phyloP scores from a whole-genome alignment of 2,113 vertebrate genomes.

The Platichthys stellatus region DNA sequence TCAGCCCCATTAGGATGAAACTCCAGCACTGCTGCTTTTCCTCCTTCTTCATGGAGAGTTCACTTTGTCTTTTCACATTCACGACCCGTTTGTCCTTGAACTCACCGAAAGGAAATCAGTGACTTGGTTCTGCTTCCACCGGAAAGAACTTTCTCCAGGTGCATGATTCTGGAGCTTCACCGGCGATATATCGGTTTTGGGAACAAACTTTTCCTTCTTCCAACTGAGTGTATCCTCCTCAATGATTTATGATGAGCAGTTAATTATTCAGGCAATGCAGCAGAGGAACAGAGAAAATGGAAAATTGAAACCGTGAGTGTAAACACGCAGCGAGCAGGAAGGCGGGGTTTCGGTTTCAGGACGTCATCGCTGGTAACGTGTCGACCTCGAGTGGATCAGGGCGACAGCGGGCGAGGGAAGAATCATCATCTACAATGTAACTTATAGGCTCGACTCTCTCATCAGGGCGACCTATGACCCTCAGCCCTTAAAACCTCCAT shows the following conservation, averaged over 20 bases:
- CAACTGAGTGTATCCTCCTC: conserved; percentile 51
- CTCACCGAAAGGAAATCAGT: no score
- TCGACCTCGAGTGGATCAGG: not conserved
- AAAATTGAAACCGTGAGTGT: conserved; percentile 48
- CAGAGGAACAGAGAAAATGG: conserved; percentile 48
- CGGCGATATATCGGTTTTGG: conserved; percentile 25
- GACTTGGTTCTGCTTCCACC: no score
- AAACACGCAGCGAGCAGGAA: conserved; percentile 28
- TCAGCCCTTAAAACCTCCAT: no score
- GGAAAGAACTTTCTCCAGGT: not conserved
- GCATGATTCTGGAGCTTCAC: not conserved
- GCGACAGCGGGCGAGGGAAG: not conserved
- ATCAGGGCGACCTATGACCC: no score
- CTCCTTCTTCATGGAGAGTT: not conserved
- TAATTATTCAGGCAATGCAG: conserved; percentile 79
- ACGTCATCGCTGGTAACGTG: conserved; percentile 17
- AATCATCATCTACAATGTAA: no score
- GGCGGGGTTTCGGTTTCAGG: conserved; percentile 33
- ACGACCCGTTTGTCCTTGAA: not conserved
- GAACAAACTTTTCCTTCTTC: conserved; percentile 51
- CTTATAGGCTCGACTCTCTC: no score
- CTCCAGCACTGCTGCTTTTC: not conserved
- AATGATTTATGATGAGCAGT: conserved; percentile 79
- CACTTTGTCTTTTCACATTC: not conserved
- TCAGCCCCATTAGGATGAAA: conserved; percentile 15